These are phyloP conservation scores for Cotesia vestalis DNA, from an alignment of 1,140 invertebrate genomes.

Conservation along the genomic window DNA sequence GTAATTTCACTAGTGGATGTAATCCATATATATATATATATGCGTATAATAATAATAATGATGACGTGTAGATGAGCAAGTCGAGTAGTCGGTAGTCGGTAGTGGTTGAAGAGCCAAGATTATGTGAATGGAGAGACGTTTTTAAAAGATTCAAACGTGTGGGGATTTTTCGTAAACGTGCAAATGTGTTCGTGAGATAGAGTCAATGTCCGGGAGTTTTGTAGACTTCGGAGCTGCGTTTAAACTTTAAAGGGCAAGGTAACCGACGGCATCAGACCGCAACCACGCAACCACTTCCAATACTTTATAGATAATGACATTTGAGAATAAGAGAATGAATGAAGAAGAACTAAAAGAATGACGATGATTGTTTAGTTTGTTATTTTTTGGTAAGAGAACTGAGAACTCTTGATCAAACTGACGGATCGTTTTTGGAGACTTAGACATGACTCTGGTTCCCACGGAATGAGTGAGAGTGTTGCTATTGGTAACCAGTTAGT, in stretches of 20 bases:
- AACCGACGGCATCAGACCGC: conserved; percentile 23
- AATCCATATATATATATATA: too few species aligned
- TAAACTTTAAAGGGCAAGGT: conserved; percentile 29
- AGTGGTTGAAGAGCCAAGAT: not conserved
- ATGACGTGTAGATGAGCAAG: not conserved
- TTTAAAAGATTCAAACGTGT: not conserved
- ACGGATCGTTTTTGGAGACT: conserved; percentile 3
- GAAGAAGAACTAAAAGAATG: not conserved
- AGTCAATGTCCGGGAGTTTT: conserved; percentile 30
- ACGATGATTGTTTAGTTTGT: not conserved
- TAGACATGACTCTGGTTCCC: conserved; percentile 3
- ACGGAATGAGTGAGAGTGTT: conserved; percentile 22
- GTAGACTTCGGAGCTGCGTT: not conserved
- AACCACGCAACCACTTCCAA: conserved; percentile 16
- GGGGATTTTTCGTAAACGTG: not conserved
- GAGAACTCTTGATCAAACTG: conserved; percentile 13
- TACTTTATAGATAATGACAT: conserved; percentile 26
- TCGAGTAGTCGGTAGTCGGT: not conserved
- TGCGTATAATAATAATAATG: too few species aligned
- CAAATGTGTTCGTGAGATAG: not conserved
- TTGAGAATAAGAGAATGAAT: not conserved
- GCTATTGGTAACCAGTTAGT: conserved; percentile 6
- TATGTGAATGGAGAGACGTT: not conserved
- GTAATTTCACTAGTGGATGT: conserved; percentile 11
- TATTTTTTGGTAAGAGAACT: conserved; percentile 1